Base-by-base conservation (phyloP, 2,888 invertebrate genomes). In the Hyles lineata region DNA sequence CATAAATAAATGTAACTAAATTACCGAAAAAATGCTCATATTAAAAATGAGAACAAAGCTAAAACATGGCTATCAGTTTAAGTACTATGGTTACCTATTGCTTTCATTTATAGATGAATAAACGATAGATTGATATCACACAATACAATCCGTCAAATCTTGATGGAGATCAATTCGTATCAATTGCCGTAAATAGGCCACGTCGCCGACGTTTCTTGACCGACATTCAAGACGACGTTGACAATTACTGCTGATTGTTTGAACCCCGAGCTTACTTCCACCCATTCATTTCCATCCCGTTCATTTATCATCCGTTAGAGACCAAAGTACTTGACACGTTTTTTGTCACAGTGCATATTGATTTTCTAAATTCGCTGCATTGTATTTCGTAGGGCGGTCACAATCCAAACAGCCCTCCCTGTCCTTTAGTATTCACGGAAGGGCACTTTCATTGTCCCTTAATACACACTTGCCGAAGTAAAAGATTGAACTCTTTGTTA, bases 101-200 rank as follows among this genome's bases (percentile, higher is more conserved):
- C 21, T 43, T 67, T 9, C 43, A 70, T 73, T 70, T 32, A 72
- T 61, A 70, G 25, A 43, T 62, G 62, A 67, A 43, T 43, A 67
- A 43, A 55, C 52, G 21, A 70, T 58, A 35, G 52, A 72, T 71
- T 59, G 60, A 55, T 62, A 71, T 52, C 73, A 61, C 70, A 70
- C 71, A 67, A 74, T 73, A 74, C 67, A 75, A 75, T 75, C 71
- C 52, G 67, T 72, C 74, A 70, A 52, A 73, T 59, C 73, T 83
- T 84, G 85, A 89, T 90, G 82, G 81, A 83, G 85, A 85, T 87
- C 87, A 89, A 89, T 89, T 89, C 84, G 79, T 82, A 75, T 80
- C 87, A 88, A 89, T 89, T 88, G 85, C 79, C 77, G 82, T 83
- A 89, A 87, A 83, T 87, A 80, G 88, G 90, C 85, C 86, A 86